Evolutionary conservation across 2,888 invertebrate genomes (phyloP).

Genomic region (Empis stercorea): DNA sequence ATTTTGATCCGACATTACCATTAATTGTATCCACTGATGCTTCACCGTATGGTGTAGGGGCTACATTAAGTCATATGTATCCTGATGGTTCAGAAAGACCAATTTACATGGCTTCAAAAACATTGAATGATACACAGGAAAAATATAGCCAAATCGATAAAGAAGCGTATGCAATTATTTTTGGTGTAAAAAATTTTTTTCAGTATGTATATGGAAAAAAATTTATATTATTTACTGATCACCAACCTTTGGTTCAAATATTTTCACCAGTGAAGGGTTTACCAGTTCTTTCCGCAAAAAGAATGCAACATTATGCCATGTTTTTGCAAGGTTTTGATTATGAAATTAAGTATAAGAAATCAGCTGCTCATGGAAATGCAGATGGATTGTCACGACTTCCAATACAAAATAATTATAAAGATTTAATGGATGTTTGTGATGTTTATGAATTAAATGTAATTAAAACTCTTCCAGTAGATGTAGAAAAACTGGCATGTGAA

Average conservation of each 20-base stretch:
- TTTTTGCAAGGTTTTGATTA: constrained; percentile 10
- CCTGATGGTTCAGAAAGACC: constrained; percentile 25
- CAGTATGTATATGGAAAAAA: constrained; percentile 27
- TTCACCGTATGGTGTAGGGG: constrained; percentile 15
- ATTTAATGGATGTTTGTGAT: constrained; percentile 6
- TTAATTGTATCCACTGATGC: constrained; percentile 13
- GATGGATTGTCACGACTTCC: constrained; percentile 10
- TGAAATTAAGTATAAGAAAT: constrained; percentile 8
- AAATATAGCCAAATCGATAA: constrained; percentile 1
- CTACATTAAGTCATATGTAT: constrained; percentile 24
- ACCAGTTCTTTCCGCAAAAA: too few relatives aligned
- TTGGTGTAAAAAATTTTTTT: constrained; percentile 27
- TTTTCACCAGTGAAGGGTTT: constrained; percentile 11
- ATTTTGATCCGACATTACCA: constrained; percentile 5
- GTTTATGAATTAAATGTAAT: constrained; percentile 6
- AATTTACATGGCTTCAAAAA: constrained; percentile 16
- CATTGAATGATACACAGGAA: background rate
- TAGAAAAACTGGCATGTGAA: background rate
- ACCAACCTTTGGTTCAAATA: constrained; percentile 13
- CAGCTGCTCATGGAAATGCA: constrained; percentile 8
- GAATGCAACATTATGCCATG: constrained; percentile 13
- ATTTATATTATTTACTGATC: constrained; percentile 26
- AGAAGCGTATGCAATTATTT: constrained; percentile 26
- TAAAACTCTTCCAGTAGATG: constrained; percentile 1
- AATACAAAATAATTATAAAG: background rate